Conservation (phyloP, 1,140 invertebrate species). For the Colletes latitarsis region DNA sequence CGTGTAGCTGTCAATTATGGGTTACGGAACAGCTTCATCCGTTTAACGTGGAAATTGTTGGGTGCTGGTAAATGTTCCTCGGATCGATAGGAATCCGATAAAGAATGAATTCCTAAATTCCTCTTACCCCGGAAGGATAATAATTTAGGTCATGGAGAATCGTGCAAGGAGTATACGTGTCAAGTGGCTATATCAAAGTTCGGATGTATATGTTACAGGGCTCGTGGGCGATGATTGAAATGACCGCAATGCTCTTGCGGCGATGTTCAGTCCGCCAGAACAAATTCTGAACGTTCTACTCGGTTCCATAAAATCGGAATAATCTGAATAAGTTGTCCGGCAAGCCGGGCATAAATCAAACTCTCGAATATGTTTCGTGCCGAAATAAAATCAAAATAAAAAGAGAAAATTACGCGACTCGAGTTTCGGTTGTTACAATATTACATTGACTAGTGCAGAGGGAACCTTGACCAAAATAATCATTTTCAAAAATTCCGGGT, state of each 20-base stretch:
- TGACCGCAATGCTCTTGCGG: conserved; percentile 60
- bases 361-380: background rate
- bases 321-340: conserved; percentile 41
- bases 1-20: background rate
- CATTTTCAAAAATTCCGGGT: too few species aligned
- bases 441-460: too few species aligned
- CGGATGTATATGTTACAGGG: conserved; percentile 41
- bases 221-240: conserved; percentile 55
- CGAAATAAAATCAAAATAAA: background rate
- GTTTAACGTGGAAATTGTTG: background rate
- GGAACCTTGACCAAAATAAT: too few species aligned
- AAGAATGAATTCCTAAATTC: conserved; percentile 26
- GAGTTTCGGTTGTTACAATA: too few species aligned
- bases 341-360: background rate
- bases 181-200: conserved; percentile 49
- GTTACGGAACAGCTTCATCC: background rate
- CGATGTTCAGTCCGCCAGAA: conserved; percentile 46
- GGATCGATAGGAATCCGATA: conserved; percentile 23
- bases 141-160: conserved; percentile 49
- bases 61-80: background rate
- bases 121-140: conserved; percentile 34
- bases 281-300: conserved; percentile 46
- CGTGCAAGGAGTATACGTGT: conserved; percentile 48
- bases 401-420: background rate
- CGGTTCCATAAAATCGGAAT: conserved; percentile 49